A percentile compares a stretch with the other conserved stretches of the same genome.
phyloP scores from a whole-genome alignment of 1,140 invertebrate genomes.

The Drosophila neocordata region DNA sequence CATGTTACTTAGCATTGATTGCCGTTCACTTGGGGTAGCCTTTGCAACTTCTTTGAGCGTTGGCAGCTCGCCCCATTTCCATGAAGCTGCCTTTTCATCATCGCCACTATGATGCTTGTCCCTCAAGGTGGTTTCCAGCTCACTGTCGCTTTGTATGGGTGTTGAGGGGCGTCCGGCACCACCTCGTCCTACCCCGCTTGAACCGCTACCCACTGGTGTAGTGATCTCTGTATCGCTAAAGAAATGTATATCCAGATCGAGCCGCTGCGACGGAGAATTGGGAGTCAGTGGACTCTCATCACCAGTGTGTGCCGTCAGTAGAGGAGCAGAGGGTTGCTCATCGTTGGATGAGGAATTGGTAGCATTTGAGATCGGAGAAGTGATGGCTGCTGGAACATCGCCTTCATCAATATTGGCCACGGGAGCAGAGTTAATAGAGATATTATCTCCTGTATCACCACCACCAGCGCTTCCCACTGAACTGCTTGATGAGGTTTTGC shows the following conservation, averaged over 20 bases:
- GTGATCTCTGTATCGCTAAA: constrained; percentile 93
- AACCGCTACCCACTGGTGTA: constrained; percentile 47
- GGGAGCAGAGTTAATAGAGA: constrained; percentile 54
- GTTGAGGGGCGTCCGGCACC: constrained; percentile 88
- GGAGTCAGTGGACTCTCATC: constrained; percentile 58
- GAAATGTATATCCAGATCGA: constrained; percentile 90
- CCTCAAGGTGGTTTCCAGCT: constrained; percentile 91
- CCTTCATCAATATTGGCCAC: constrained; percentile 70
- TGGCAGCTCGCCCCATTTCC: constrained; percentile 99
- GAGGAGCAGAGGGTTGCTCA: constrained; percentile 59
- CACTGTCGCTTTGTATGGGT: constrained; percentile 96
- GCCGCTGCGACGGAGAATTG: constrained; percentile 41
- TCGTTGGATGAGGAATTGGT: constrained; percentile 71
- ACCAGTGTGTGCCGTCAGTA: constrained; percentile 61
- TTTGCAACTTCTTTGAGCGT: constrained; percentile 82
- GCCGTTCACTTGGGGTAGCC: constrained; percentile 85
- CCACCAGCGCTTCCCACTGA: constrained; percentile 67
- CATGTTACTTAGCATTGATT: constrained; percentile 93
- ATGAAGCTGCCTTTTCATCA: constrained; percentile 85
- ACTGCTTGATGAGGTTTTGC: constrained; percentile 86
- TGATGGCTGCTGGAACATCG: constrained; percentile 31
- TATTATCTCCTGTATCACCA: constrained; percentile 52
- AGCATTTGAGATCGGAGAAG: constrained; percentile 29
- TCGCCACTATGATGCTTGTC: constrained; percentile 83
- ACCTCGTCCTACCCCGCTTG: constrained; percentile 33